These are phyloP conservation scores for Eledona agricola DNA, from an alignment of 2,888 invertebrate genomes.

Conservation along the genomic window DNA sequence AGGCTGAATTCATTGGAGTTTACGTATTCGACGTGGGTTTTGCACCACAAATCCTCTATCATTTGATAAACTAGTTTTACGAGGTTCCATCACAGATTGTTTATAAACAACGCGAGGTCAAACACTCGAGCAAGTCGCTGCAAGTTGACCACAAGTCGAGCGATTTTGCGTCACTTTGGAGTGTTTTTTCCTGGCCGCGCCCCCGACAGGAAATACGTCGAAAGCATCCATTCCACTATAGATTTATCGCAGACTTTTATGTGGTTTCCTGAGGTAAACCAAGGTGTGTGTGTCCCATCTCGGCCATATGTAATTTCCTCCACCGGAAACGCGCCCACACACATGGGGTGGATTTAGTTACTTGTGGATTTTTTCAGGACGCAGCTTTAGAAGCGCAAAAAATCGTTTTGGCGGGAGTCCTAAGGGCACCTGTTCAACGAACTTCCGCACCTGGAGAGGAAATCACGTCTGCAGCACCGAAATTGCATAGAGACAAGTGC, in stretches of 20 bases:
- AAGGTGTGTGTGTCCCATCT: slow-evolving; percentile 29
- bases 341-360: slow-evolving; percentile 31
- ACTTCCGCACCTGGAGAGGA: slow-evolving; percentile 41
- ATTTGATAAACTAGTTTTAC: too few relatives aligned
- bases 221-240: slow-evolving; percentile 12
- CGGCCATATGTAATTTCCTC: slow-evolving; percentile 30
- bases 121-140: too few relatives aligned
- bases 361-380: slow-evolving; percentile 31
- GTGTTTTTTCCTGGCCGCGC: too few relatives aligned
- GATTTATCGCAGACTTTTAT: slow-evolving; percentile 11
- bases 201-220: slow-evolving; percentile 23
- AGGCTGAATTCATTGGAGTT: too few relatives aligned
- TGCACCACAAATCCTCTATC: too few relatives aligned
- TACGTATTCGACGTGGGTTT: too few relatives aligned
- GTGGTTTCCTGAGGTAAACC: slow-evolving; percentile 25
- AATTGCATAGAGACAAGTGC: slow-evolving; percentile 39
- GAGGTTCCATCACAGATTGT: too few relatives aligned
- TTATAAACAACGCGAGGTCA: too few relatives aligned
- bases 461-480: slow-evolving; percentile 39
- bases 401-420: slow-evolving; percentile 4
- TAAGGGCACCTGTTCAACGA: slow-evolving; percentile 36
- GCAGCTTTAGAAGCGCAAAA: too few relatives aligned
- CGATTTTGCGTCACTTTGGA: too few relatives aligned
- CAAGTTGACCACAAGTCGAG: too few relatives aligned
- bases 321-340: slow-evolving; percentile 32